Percentiles rank a stretch among this genome's conserved stretches.
Conservation (phyloP, 1,140 invertebrate genomes). For the Drosophila equinoxialis region DNA sequence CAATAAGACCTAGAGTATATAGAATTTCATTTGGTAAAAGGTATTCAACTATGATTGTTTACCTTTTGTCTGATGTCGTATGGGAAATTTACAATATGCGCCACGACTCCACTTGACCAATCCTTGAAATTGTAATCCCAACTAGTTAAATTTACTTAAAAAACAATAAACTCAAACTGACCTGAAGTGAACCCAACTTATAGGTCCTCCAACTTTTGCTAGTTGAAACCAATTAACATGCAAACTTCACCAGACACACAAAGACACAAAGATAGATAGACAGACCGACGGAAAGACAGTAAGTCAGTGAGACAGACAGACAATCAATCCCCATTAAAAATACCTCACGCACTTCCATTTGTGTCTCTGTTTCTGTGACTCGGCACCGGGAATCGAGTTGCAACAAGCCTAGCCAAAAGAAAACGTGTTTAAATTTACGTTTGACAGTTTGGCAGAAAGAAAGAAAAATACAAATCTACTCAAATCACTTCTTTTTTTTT, state of each 20-base stretch:
- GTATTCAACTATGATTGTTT: neutral
- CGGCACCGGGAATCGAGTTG: constrained; percentile 48
- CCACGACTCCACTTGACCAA: constrained; percentile 7
- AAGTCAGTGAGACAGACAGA: constrained; percentile 25
- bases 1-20: neutral
- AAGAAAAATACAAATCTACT: constrained; percentile 21
- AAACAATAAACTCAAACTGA: constrained; percentile 14
- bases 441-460: constrained; percentile 45
- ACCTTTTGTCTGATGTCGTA: constrained; percentile 7
- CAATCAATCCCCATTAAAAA: constrained; percentile 55
- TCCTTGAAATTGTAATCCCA: constrained; percentile 10
- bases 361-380: constrained; percentile 26
- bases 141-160: neutral
- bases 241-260: constrained; percentile 46
- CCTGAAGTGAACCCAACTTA: constrained; percentile 33
- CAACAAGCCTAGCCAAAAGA: constrained; percentile 21
- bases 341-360: constrained; percentile 62
- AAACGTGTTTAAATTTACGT: constrained; percentile 63
- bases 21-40: neutral
- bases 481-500: constrained; percentile 18
- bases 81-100: constrained; percentile 12
- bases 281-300: neutral
- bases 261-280: neutral
- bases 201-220: constrained; percentile 24
- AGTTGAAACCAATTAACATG: constrained; percentile 62